Conservation (phyloP, 2,797 vertebrate genomes). For the Chelidonichthys spinosus region DNA sequence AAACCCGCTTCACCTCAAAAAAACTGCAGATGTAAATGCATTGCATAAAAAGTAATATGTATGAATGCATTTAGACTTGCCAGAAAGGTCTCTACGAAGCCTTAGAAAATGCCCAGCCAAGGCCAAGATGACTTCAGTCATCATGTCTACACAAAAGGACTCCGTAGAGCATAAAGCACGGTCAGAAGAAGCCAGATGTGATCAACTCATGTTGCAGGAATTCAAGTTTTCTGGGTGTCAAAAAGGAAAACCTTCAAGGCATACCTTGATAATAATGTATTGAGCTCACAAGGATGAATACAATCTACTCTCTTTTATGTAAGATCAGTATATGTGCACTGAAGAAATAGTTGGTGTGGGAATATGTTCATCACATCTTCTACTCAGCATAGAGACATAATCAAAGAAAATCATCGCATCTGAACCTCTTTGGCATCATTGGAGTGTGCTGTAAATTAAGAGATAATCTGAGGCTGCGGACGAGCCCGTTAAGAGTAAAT, state of each 20-base stretch:
- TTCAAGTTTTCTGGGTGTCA: constrained; percentile 22
- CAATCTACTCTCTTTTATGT: constrained; percentile 19
- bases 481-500: constrained; percentile 41
- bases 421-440: constrained; percentile 31
- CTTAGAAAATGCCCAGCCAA: constrained; percentile 46
- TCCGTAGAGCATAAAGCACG: not conserved
- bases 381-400: constrained; percentile 20
- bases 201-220: constrained; percentile 28
- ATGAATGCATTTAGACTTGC: constrained; percentile 20
- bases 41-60: constrained; percentile 4
- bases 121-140: constrained; percentile 43
- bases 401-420: constrained; percentile 18
- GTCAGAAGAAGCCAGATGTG: constrained; percentile 17
- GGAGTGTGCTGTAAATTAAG: constrained; percentile 37
- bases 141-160: constrained; percentile 53
- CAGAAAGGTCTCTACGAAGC: constrained; percentile 16
- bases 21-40: not conserved
- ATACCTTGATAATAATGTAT: constrained; percentile 35
- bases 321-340: not conserved
- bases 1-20: not conserved
- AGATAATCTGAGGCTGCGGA: constrained; percentile 32
- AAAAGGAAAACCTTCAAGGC: constrained; percentile 34
- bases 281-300: constrained; percentile 29
- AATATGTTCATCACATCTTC: constrained; percentile 2
- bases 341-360: not conserved